Conservation (phyloP, 2,797 vertebrate genomes). For the Halcyon smyrnensis region DNA sequence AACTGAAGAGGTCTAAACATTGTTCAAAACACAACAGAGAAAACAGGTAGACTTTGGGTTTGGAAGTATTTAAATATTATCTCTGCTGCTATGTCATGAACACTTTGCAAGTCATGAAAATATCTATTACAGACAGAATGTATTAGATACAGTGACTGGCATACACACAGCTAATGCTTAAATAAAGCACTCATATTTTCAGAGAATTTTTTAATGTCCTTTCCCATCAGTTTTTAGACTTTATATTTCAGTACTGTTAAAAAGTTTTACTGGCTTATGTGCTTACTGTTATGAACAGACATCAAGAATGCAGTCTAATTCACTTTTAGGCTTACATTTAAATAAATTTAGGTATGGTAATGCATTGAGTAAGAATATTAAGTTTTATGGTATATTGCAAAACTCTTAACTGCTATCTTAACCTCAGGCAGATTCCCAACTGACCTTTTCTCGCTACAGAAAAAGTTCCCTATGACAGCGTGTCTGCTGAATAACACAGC, state of each 20-base stretch:
- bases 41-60: background rate
- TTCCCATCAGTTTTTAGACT: background rate
- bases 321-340: background rate
- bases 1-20: background rate
- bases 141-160: background rate
- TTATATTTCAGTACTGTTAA: background rate
- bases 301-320: background rate
- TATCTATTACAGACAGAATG: background rate
- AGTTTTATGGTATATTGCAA: background rate
- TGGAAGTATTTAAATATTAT: background rate
- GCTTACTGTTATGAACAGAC: background rate
- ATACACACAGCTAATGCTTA: background rate
- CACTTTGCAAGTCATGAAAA: background rate
- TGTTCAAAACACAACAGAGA: background rate
- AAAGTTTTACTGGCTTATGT: background rate
- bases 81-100: background rate
- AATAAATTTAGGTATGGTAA: background rate
- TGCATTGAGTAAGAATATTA: background rate
- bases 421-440: background rate
- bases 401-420: background rate
- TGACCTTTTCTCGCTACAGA: background rate
- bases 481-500: background rate
- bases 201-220: background rate
- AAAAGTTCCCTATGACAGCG: background rate
- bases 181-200: background rate